phyloP scores from a whole-genome alignment of 2,797 vertebrate genomes.

The Anisognathus igniventris region DNA sequence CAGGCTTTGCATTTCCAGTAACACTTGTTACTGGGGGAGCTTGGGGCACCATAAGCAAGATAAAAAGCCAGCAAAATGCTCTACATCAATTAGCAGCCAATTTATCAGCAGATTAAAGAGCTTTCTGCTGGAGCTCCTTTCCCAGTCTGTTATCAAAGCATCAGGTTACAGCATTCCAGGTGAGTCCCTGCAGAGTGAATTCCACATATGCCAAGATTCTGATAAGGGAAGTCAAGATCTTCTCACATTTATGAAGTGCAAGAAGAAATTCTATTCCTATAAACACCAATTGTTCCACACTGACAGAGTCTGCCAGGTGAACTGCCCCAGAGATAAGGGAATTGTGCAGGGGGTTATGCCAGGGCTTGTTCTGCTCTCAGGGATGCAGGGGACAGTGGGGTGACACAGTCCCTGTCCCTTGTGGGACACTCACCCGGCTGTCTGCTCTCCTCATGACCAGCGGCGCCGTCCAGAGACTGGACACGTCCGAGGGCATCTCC shows the following conservation, averaged over 20 bases:
- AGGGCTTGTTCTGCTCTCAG: rapidly evolving
- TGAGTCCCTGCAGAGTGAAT: background rate
- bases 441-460: constrained; percentile 76
- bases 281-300: rapidly evolving
- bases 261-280: background rate
- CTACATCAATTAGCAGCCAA: background rate
- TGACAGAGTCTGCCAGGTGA: background rate
- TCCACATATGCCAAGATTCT: background rate
- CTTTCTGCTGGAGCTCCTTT: background rate
- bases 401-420: rapidly evolving
- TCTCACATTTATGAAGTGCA: background rate
- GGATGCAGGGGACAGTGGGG: rapidly evolving
- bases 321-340: background rate
- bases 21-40: background rate
- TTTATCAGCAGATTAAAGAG: background rate
- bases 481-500: constrained; percentile 81
- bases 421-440: constrained; percentile 59
- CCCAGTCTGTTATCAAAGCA: background rate
- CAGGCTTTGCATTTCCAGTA: background rate
- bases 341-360: rapidly evolving
- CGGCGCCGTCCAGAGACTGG: constrained; percentile 88
- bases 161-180: background rate
- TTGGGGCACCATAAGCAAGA: background rate
- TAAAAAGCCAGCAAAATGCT: background rate
- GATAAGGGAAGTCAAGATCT: background rate